Conservation (phyloP, 2,888 invertebrate genomes). For the Ctenicera cuprea region DNA sequence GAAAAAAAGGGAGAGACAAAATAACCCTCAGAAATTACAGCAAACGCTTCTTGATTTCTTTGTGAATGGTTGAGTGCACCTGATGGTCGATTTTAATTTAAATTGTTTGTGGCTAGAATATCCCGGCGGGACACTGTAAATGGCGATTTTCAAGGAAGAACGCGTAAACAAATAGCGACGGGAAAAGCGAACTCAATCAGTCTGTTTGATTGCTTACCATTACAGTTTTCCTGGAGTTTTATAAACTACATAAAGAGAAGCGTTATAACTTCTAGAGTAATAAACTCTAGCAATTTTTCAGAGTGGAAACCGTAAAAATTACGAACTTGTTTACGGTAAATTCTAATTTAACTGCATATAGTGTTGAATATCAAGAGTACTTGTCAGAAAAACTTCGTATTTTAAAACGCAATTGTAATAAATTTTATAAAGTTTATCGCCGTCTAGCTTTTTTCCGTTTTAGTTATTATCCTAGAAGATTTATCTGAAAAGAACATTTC, state of each 20-base stretch:
- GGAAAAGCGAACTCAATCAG: constrained; percentile 12
- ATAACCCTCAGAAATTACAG: not conserved
- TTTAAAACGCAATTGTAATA: too few relatives aligned
- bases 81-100: constrained; percentile 41
- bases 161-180: constrained; percentile 25
- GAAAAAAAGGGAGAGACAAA: not conserved
- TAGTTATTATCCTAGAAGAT: too few relatives aligned
- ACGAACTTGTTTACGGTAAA: not conserved
- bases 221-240: constrained; percentile 12
- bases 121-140: constrained; percentile 11
- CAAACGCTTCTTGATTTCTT: constrained; percentile 30
- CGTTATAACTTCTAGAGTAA: constrained; percentile 10
- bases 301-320: constrained; percentile 6
- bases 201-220: constrained; percentile 23
- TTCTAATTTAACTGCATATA: constrained; percentile 9
- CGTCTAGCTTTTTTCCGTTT: too few relatives aligned
- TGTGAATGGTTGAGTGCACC: constrained; percentile 28
- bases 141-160: constrained; percentile 17
- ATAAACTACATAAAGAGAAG: constrained; percentile 18
- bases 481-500: too few relatives aligned
- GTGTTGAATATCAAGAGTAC: not conserved
- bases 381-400: not conserved
- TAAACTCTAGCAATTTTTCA: constrained; percentile 14
- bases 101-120: constrained; percentile 24
- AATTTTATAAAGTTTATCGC: too few relatives aligned